Evolutionary conservation across 2,113 vertebrate species (phyloP).

Genomic region (Pachypanchax playfairii): DNA sequence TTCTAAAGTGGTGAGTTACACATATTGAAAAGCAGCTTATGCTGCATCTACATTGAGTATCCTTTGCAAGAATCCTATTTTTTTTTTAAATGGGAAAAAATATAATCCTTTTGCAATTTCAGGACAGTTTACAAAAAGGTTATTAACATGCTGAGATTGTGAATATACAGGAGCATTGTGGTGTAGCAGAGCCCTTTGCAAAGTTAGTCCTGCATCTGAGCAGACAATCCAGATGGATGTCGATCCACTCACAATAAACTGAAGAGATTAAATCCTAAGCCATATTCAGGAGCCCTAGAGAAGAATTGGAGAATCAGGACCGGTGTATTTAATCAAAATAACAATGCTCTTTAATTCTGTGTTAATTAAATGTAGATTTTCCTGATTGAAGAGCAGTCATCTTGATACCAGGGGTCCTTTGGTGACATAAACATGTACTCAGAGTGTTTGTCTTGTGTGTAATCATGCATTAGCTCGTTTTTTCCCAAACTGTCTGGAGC

Average conservation of each 20-base stretch:
- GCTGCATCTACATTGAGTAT: constrained; percentile 13
- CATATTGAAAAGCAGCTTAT: constrained; percentile 43
- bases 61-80: constrained; percentile 13
- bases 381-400: constrained; percentile 54
- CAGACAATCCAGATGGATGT: constrained; percentile 69
- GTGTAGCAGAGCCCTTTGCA: constrained; percentile 22
- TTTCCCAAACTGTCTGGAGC: constrained; percentile 44
- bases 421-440: constrained; percentile 58
- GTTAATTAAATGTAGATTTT: constrained; percentile 79
- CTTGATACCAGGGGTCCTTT: constrained; percentile 50
- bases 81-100: neutral
- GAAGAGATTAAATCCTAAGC: constrained; percentile 67
- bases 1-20: constrained; percentile 39
- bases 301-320: constrained; percentile 55
- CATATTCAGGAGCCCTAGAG: constrained; percentile 56
- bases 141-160: constrained; percentile 26
- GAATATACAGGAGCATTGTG: constrained; percentile 9
- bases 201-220: constrained; percentile 37
- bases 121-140: constrained; percentile 9
- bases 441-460: constrained; percentile 69
- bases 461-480: constrained; percentile 60
- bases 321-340: constrained; percentile 76
- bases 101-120: constrained; percentile 17
- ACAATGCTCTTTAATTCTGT: constrained; percentile 77
- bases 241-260: constrained; percentile 67